Evolutionary conservation across 35 echinoderm and acorn worm species (phyloP).

Genomic region (Amphiura filiformis): DNA sequence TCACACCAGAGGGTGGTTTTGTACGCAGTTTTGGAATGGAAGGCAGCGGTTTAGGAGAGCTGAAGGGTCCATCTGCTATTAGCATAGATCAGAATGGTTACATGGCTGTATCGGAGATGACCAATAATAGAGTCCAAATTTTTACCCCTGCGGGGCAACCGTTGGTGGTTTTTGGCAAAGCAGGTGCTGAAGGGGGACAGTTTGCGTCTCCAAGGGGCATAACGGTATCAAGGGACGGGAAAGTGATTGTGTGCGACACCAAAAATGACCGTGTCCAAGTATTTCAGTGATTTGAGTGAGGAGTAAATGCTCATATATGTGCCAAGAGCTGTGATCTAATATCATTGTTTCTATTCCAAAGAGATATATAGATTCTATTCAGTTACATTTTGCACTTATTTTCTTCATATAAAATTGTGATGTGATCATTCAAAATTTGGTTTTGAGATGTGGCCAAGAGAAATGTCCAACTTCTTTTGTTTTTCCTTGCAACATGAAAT

Average conservation of each 20-base stretch:
- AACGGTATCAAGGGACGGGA: neutral
- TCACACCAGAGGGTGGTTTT: neutral
- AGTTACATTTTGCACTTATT: too few species aligned
- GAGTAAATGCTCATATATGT: too few species aligned
- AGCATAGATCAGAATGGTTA: slow-evolving; percentile 26
- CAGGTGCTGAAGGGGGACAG: neutral
- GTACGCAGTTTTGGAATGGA: slow-evolving; percentile 12
- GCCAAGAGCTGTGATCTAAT: too few species aligned
- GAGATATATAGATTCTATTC: too few species aligned
- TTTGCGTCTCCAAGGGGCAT: slow-evolving; percentile 27
- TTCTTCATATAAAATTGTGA: too few species aligned
- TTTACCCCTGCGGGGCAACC: slow-evolving; percentile 27
- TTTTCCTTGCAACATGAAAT: too few species aligned
- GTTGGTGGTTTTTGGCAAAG: neutral
- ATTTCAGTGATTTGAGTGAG: slow-evolving; percentile 1
- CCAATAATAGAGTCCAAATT: slow-evolving; percentile 40
- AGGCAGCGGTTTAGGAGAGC: slow-evolving; percentile 19
- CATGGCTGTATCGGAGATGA: slow-evolving; percentile 20
- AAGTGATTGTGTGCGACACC: slow-evolving; percentile 30
- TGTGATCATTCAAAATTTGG: too few species aligned
- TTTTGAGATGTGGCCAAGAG: too few species aligned
- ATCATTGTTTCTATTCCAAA: too few species aligned
- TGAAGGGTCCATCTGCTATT: slow-evolving; percentile 21
- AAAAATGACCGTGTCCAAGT: slow-evolving; percentile 30
- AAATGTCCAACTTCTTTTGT: too few species aligned